These are phyloP conservation scores for Elanus axillaris DNA, from an alignment of 2,113 vertebrate species.

Conservation along the genomic window DNA sequence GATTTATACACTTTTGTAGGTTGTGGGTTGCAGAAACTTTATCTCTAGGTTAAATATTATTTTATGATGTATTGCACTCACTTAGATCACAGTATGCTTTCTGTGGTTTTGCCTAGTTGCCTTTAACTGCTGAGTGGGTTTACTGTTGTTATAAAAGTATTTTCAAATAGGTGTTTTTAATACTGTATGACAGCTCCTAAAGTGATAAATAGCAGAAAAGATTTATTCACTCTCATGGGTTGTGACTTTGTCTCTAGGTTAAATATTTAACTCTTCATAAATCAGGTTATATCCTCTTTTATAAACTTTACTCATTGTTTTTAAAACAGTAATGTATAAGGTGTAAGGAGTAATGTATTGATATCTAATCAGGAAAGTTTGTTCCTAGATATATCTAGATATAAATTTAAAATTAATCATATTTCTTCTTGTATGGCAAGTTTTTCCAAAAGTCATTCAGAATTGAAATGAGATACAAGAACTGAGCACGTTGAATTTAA, in stretches of 20 bases:
- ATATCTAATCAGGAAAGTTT: background rate
- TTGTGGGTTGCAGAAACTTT: background rate
- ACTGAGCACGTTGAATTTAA: background rate
- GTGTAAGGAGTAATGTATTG: background rate
- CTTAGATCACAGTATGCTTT: background rate
- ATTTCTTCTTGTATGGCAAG: background rate
- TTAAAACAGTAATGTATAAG: background rate
- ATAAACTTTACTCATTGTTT: background rate
- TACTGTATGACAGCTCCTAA: background rate
- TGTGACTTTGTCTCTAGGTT: background rate
- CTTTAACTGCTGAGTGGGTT: conserved; percentile 9
- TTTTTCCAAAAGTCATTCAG: background rate
- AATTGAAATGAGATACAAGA: background rate
- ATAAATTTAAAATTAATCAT: background rate
- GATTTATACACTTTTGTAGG: background rate
- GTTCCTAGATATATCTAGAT: background rate
- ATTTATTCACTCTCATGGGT: background rate
- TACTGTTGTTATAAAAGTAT: background rate
- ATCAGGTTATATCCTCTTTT: background rate
- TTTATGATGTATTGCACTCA: conserved; percentile 28
- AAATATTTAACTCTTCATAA: background rate
- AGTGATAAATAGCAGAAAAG: background rate
- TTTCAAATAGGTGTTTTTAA: conserved; percentile 19
- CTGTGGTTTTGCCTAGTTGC: background rate
- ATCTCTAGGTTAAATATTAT: conserved; percentile 12